Percentiles rank a stretch among this genome's conserved stretches.
Conservation (phyloP, 2,797 vertebrate species). For the Chelon auratus region DNA sequence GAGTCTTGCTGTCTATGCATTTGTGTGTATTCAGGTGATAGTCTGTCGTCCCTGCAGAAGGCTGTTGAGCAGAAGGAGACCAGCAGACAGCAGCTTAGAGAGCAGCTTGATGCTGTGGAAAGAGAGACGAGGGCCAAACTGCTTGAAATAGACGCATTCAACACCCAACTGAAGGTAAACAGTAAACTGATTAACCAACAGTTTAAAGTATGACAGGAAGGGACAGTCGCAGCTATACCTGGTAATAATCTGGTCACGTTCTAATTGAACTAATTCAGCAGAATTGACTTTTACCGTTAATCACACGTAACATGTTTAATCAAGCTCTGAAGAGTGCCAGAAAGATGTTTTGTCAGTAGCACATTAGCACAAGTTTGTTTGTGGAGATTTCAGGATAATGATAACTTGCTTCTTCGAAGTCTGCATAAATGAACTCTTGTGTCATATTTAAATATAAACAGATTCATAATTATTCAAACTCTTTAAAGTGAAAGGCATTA, state of each 20-base stretch:
- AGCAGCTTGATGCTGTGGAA: constrained; percentile 95
- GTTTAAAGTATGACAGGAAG: not conserved
- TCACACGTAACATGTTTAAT: too few species aligned
- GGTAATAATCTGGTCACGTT: not conserved
- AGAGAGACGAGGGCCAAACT: constrained; percentile 95
- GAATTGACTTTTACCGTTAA: too few species aligned
- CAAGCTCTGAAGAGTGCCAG: too few species aligned
- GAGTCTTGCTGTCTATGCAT: not conserved
- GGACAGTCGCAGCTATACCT: not conserved
- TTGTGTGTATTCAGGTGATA: constrained; percentile 87
- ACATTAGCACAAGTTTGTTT: too few species aligned
- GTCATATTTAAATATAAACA: too few species aligned
- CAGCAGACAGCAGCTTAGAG: constrained; percentile 91
- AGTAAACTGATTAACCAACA: not conserved
- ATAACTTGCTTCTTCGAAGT: too few species aligned
- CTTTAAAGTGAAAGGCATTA: too few species aligned
- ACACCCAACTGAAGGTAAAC: constrained; percentile 95
- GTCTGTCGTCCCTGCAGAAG: constrained; percentile 93
- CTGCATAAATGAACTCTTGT: too few species aligned
- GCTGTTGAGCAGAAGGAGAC: constrained; percentile 93
- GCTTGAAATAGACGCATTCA: constrained; percentile 97
- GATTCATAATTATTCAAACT: too few species aligned
- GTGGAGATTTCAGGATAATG: too few species aligned
- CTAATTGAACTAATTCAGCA: too few species aligned
- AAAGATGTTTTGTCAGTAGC: too few species aligned